phyloP scores from a whole-genome alignment of 2,797 vertebrate species.

The Rhinoraja longicauda region DNA sequence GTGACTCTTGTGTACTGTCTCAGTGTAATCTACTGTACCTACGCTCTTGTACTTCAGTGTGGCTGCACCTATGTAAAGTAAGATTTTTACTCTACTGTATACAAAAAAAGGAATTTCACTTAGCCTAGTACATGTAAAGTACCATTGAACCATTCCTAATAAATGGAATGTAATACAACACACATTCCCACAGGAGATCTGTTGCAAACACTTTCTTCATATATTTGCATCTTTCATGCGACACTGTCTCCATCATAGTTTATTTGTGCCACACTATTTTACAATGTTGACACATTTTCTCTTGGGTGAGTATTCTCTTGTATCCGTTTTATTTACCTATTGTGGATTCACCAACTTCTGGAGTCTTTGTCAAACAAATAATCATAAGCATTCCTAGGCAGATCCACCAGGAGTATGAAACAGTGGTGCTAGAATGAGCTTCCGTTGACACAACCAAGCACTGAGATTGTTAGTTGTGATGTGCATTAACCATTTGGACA shows the following conservation, averaged over 20 bases:
- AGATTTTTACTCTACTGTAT: too few species aligned
- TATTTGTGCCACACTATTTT: neutral
- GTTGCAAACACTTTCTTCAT: neutral
- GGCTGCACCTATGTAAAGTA: too few species aligned
- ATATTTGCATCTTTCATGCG: neutral
- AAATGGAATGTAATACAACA: neutral
- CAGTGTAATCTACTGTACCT: too few species aligned
- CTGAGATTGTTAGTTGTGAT: too few species aligned
- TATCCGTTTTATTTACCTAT: neutral
- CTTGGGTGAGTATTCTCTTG: too few species aligned
- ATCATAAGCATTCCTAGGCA: too few species aligned
- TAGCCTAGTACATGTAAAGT: too few species aligned
- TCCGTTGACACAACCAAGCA: neutral
- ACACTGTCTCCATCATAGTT: neutral
- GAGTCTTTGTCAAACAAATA: neutral
- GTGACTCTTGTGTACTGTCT: too few species aligned
- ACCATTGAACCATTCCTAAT: neutral
- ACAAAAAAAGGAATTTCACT: too few species aligned
- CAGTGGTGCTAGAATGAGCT: neutral
- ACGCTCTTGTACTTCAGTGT: too few species aligned
- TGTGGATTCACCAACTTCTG: neutral
- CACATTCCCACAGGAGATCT: neutral
- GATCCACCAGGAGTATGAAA: neutral
- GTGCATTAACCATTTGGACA: too few species aligned
- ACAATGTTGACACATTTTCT: neutral